Percentiles rank a stretch among this genome's conserved stretches.
phyloP scores from a whole-genome alignment of 1,140 invertebrate genomes.

The Solenopsis invicta region DNA sequence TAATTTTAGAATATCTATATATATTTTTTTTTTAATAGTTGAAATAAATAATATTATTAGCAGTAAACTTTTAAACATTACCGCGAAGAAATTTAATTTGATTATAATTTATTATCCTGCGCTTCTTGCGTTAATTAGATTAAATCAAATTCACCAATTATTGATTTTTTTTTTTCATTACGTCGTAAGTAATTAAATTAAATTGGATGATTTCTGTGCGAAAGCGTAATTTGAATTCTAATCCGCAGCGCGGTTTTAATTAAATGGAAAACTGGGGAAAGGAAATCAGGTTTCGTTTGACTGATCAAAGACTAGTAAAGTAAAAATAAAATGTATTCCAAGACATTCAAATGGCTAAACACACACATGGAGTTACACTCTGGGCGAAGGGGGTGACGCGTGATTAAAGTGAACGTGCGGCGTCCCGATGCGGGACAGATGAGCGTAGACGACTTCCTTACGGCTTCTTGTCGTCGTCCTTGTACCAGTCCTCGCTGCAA shows the following conservation, averaged over 20 bases:
- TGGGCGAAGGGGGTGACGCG: constrained; percentile 56
- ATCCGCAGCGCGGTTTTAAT: not conserved
- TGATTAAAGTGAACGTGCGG: constrained; percentile 59
- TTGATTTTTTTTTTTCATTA: not conserved
- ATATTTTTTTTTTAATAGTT: not conserved
- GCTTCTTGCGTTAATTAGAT: not conserved
- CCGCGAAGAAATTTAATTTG: not conserved
- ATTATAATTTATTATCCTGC: not conserved
- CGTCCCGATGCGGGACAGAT: constrained; percentile 86
- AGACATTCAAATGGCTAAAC: constrained; percentile 71
- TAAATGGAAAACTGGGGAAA: not conserved
- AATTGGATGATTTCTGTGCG: not conserved
- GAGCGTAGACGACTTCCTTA: constrained; percentile 72
- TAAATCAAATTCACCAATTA: not conserved
- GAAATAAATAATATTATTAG: not conserved
- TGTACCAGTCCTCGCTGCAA: constrained; percentile 95
- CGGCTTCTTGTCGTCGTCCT: constrained; percentile 88
- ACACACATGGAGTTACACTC: constrained; percentile 67
- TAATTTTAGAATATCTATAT: not conserved
- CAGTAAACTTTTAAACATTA: not conserved
- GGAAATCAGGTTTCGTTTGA: constrained; percentile 8
- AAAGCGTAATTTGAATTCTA: constrained; percentile 1
- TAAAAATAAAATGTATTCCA: constrained; percentile 72
- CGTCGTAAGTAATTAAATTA: not conserved
- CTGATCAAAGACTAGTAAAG: constrained; percentile 4